Evolutionary conservation across 2,797 vertebrate species (phyloP).

Genomic region (Emydoidea blandingii): DNA sequence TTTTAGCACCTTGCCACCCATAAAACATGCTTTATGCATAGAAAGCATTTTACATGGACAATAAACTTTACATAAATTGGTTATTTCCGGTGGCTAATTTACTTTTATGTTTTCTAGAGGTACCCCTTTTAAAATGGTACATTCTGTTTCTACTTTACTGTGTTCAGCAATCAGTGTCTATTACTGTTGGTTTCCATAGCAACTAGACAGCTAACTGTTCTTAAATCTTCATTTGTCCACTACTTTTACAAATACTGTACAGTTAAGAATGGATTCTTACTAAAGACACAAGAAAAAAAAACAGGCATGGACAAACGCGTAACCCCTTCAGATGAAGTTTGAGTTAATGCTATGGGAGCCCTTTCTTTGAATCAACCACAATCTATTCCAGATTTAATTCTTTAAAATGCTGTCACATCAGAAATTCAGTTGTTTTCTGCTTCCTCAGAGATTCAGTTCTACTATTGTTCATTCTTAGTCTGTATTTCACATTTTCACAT

Average conservation of each 20-base stretch:
- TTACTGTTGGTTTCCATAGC: constrained; percentile 79
- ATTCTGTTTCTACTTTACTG: constrained; percentile 77
- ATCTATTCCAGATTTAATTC: background rate
- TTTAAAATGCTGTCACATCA: background rate
- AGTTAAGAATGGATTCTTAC: constrained; percentile 58
- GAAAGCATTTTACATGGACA: constrained; percentile 54
- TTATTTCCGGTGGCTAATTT: constrained; percentile 67
- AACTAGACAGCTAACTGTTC: constrained; percentile 79
- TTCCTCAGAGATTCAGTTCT: background rate
- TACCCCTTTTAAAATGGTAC: constrained; percentile 77
- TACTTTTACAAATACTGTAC: constrained; percentile 74
- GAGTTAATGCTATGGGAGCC: background rate
- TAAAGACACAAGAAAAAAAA: constrained; percentile 31
- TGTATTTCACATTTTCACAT: background rate
- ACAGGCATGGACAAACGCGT: constrained; percentile 5
- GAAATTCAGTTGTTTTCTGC: background rate
- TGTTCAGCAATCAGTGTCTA: constrained; percentile 83
- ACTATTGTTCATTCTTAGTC: background rate
- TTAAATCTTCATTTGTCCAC: constrained; percentile 82
- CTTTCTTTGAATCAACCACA: background rate
- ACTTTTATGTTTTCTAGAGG: constrained; percentile 63
- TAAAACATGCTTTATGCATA: constrained; percentile 54
- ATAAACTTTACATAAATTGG: constrained; percentile 50
- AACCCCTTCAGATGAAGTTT: constrained; percentile 40
- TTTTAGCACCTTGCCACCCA: constrained; percentile 37